Conservation (phyloP, 1,140 invertebrate genomes). For the Papilio polyxenes region DNA sequence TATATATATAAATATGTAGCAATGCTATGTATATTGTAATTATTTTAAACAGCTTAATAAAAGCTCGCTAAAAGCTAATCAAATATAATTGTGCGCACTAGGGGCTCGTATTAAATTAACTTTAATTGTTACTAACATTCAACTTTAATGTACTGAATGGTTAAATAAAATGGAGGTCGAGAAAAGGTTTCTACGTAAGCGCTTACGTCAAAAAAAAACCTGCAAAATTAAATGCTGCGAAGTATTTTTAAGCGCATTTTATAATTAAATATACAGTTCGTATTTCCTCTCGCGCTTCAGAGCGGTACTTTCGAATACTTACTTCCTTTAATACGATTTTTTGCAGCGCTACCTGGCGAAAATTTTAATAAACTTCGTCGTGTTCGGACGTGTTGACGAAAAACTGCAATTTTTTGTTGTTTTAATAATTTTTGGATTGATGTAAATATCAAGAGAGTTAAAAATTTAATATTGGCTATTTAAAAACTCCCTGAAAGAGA, state of each 20-base stretch:
- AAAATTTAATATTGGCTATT: background rate
- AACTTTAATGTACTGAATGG: slow-evolving; percentile 27
- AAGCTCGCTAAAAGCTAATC: slow-evolving; percentile 12
- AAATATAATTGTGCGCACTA: background rate
- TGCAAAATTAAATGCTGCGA: slow-evolving; percentile 37
- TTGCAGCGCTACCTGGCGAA: slow-evolving; percentile 37
- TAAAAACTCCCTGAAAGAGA: background rate
- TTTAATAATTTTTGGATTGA: background rate
- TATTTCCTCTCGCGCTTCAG: slow-evolving; percentile 42
- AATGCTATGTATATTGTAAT: background rate
- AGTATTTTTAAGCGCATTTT: slow-evolving; percentile 51
- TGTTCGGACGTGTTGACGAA: slow-evolving; percentile 24
- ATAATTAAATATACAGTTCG: slow-evolving; percentile 52
- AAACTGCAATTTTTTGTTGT: slow-evolving; percentile 8
- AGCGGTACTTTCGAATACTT: slow-evolving; percentile 33
- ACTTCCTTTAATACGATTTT: slow-evolving; percentile 41
- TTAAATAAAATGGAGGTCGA: slow-evolving; percentile 29
- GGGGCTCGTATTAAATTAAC: slow-evolving; percentile 27
- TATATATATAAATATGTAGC: no score
- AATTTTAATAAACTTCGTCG: slow-evolving; percentile 42
- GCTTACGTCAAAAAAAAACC: slow-evolving; percentile 29
- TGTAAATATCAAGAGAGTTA: background rate
- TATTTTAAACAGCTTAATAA: slow-evolving; percentile 26
- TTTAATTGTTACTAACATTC: slow-evolving; percentile 34
- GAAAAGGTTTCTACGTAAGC: slow-evolving; percentile 31